phyloP scores from a whole-genome alignment of 2,113 vertebrate genomes.

The Pterocles orientalis region DNA sequence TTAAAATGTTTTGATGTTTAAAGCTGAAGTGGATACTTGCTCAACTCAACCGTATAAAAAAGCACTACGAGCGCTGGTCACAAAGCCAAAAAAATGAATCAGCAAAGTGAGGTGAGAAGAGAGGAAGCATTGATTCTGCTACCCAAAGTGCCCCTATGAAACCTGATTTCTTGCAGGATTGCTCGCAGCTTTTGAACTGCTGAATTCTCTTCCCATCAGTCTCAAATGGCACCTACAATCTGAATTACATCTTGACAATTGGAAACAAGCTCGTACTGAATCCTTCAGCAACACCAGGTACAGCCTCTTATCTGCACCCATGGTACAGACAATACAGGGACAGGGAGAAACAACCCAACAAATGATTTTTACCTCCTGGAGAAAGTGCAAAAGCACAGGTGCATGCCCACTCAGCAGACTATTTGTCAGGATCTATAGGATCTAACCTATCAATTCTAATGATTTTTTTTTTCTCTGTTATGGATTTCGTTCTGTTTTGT shows the following conservation, averaged over 20 bases:
- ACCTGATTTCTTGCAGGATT: neutral
- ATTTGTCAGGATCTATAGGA: neutral
- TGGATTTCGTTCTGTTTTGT: neutral
- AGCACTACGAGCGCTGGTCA: fast-evolving
- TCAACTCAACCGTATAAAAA: neutral
- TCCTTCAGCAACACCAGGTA: neutral
- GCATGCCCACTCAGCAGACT: neutral
- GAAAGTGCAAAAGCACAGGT: neutral
- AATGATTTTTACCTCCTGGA: neutral
- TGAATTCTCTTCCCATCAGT: neutral
- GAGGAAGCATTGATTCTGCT: neutral
- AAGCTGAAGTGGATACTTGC: neutral
- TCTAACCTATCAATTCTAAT: fast-evolving
- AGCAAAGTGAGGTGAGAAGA: neutral
- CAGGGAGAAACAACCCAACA: neutral
- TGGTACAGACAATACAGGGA: neutral
- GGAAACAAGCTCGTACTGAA: neutral
- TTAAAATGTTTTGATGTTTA: neutral
- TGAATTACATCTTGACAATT: fast-evolving
- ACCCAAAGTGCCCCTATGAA: fast-evolving
- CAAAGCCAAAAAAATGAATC: neutral
- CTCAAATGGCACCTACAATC: neutral
- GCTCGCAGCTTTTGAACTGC: neutral
- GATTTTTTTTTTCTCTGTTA: neutral
- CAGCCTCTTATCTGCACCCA: neutral